A percentile compares a stretch with the other conserved stretches of the same genome.
These are phyloP conservation scores for Scomberomorus guttatus DNA, from an alignment of 2,797 vertebrate genomes.

Conservation along the genomic window DNA sequence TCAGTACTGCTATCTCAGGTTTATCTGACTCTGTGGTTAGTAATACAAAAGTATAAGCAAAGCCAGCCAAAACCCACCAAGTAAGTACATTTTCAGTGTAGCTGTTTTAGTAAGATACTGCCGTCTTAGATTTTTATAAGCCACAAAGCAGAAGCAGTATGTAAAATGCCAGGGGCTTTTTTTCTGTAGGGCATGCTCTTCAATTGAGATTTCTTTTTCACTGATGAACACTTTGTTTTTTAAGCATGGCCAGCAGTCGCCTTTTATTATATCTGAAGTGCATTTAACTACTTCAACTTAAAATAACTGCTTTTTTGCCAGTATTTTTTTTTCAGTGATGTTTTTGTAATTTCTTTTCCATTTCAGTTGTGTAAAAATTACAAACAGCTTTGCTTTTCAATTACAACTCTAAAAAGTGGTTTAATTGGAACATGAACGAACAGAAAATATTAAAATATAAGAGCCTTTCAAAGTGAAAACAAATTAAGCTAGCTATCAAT, in stretches of 20 bases:
- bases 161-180: conserved; percentile 20
- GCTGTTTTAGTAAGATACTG: conserved; percentile 5
- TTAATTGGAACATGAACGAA: no score
- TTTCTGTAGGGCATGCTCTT: conserved; percentile 25
- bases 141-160: conserved; percentile 12
- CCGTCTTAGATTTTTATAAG: conserved; percentile 2
- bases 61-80: conserved; percentile 5
- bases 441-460: no score
- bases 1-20: background rate
- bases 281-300: background rate
- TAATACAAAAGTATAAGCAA: background rate
- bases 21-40: background rate
- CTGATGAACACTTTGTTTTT: conserved; percentile 15
- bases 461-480: background rate
- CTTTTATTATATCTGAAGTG: conserved; percentile 16
- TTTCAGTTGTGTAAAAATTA: no score
- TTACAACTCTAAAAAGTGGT: no score
- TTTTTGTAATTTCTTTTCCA: no score
- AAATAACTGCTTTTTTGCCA: no score
- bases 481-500: background rate
- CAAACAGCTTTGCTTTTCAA: no score
- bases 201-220: conserved; percentile 32
- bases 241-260: background rate
- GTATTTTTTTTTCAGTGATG: background rate
- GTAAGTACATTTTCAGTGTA: background rate